Percentiles rank a stretch among this genome's conserved stretches.
Conservation (phyloP, 2,797 vertebrate species). For the Brachyalestes nurse region DNA sequence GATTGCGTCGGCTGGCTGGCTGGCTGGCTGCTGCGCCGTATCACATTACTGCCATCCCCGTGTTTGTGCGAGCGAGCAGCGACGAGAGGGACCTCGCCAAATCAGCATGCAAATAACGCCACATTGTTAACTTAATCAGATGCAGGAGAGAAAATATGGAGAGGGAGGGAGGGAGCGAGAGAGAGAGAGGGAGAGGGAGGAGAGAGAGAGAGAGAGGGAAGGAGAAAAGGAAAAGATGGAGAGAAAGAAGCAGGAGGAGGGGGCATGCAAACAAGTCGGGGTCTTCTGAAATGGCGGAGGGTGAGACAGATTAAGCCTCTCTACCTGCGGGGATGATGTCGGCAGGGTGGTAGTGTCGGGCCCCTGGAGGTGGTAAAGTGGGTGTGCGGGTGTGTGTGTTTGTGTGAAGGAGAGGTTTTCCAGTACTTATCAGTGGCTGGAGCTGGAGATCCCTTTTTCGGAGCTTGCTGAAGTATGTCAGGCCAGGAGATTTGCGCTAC, state of each 20-base stretch:
- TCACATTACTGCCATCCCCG: conserved; percentile 94
- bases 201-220: conserved; percentile 47
- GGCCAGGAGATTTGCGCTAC: neutral
- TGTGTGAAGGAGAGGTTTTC: conserved; percentile 22
- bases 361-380: conserved; percentile 60
- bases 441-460: conserved; percentile 10
- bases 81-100: conserved; percentile 89
- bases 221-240: conserved; percentile 73
- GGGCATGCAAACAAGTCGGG: conserved; percentile 78
- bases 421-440: neutral
- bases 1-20: conserved; percentile 97
- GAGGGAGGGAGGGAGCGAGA: conserved; percentile 83
- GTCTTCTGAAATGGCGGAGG: conserved; percentile 80
- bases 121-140: conserved; percentile 99
- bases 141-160: conserved; percentile 91
- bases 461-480: neutral
- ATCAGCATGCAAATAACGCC: conserved; percentile 99
- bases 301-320: conserved; percentile 81
- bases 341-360: conserved; percentile 75
- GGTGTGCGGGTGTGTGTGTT: conserved; percentile 32
- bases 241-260: conserved; percentile 73
- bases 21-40: conserved; percentile 88
- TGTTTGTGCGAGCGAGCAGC: conserved; percentile 83
- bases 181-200: conserved; percentile 65
- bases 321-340: conserved; percentile 71